phyloP scores from a whole-genome alignment of 2,797 vertebrate genomes.

The Spinibarbus caldwelli region DNA sequence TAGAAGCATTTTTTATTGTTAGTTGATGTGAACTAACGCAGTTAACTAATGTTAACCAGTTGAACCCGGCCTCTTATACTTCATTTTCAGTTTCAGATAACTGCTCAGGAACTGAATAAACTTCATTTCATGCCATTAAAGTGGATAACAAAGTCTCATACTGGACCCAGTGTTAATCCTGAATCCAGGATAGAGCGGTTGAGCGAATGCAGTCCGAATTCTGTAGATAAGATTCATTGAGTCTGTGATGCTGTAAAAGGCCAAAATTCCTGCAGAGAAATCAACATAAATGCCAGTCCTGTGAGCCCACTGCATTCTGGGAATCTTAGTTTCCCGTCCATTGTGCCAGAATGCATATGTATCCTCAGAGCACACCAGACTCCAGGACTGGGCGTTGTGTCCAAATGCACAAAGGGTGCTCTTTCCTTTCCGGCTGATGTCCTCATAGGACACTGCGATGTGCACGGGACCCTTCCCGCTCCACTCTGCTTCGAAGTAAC shows the following conservation, averaged over 20 bases:
- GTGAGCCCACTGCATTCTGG: background rate
- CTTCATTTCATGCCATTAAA: background rate
- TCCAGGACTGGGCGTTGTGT: constrained; percentile 49
- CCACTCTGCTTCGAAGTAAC: constrained; percentile 50
- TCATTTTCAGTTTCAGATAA: background rate
- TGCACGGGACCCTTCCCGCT: constrained; percentile 16
- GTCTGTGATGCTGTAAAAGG: constrained; percentile 54
- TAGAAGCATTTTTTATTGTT: background rate
- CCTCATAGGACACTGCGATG: constrained; percentile 30
- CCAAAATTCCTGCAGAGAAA: constrained; percentile 40
- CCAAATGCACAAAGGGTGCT: constrained; percentile 29
- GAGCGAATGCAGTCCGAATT: constrained; percentile 16
- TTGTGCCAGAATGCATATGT: constrained; percentile 28
- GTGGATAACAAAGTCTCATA: constrained; percentile 24
- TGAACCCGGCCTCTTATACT: background rate
- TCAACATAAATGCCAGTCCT: constrained; percentile 44
- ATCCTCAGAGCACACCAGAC: constrained; percentile 36
- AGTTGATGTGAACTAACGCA: background rate
- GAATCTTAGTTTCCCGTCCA: constrained; percentile 32
- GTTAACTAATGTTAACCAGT: background rate
- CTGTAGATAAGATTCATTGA: constrained; percentile 46
- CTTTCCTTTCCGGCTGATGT: constrained; percentile 36
- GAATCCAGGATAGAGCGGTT: constrained; percentile 37
- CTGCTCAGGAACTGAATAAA: too few species aligned
- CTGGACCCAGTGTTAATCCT: constrained; percentile 20